Evolutionary conservation across 2,113 vertebrate species (phyloP).

Genomic region (Dipodomys stephensi): DNA sequence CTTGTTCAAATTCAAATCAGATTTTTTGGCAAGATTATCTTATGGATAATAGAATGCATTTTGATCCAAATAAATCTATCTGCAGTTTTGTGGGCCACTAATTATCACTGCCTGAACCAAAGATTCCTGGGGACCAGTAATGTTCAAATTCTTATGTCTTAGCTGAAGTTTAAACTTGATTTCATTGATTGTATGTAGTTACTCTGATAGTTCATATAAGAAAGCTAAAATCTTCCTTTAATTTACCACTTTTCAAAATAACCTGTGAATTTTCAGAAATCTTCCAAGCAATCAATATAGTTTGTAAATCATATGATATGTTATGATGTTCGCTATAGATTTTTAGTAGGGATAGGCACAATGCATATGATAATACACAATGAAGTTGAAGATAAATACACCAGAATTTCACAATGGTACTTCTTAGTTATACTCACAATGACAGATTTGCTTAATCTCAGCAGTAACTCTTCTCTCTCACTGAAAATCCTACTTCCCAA

Average conservation of each 20-base stretch:
- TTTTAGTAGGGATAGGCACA: background rate
- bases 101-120: background rate
- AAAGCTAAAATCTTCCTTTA: conserved; percentile 17
- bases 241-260: conserved; percentile 39
- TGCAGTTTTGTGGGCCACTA: background rate
- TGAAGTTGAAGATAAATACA: too few species aligned
- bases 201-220: background rate
- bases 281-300: background rate
- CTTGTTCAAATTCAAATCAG: background rate
- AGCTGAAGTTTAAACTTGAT: background rate
- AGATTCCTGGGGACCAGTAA: background rate
- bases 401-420: background rate
- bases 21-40: background rate
- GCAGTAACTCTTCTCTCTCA: background rate
- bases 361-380: background rate
- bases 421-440: background rate
- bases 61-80: background rate
- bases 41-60: background rate
- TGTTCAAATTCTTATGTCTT: conserved; percentile 18
- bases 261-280: background rate
- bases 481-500: background rate
- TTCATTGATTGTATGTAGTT: background rate
- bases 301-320: background rate
- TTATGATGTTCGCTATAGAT: too few species aligned
- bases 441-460: background rate